These are phyloP conservation scores for Cactoblastis cactorum DNA, from an alignment of 2,888 invertebrate species.

Conservation along the genomic window DNA sequence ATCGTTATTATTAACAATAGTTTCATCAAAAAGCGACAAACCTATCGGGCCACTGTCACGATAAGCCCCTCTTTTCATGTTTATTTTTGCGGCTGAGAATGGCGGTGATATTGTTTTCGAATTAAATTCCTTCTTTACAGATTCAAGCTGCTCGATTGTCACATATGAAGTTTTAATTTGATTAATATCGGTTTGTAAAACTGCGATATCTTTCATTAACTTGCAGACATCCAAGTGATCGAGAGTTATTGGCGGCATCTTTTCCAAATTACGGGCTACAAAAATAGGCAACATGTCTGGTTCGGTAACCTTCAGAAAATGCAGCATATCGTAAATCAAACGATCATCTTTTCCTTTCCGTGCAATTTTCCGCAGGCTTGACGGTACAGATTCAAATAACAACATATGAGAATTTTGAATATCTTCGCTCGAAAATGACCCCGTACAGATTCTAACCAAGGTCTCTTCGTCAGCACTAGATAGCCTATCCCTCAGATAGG, in stretches of 20 bases:
- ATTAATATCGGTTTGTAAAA: not conserved
- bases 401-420: not conserved
- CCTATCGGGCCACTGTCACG: slow-evolving; percentile 17
- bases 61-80: slow-evolving; percentile 17
- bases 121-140: not conserved
- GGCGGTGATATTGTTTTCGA: slow-evolving; percentile 10
- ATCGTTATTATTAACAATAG: not conserved
- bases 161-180: not conserved
- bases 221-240: slow-evolving; percentile 16
- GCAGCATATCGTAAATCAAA: not conserved
- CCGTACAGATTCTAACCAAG: not conserved
- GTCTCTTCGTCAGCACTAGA: slow-evolving; percentile 1
- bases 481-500: not conserved
- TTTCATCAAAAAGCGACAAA: slow-evolving; percentile 11
- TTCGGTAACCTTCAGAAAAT: slow-evolving; percentile 5
- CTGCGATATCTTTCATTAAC: not conserved
- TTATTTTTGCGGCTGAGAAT: slow-evolving; percentile 14
- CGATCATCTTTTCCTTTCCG: slow-evolving; percentile 1
- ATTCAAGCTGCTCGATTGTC: not conserved
- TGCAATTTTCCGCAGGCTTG: not conserved
- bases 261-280: slow-evolving; percentile 15
- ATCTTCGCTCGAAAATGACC: not conserved
- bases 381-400: not conserved
- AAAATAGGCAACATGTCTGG: slow-evolving; percentile 15
- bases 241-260: slow-evolving; percentile 13